phyloP scores from a whole-genome alignment of 30 jellyfish, hydroid and myxozoan species.

The Aurelia aurita complex sp. Pacific region DNA sequence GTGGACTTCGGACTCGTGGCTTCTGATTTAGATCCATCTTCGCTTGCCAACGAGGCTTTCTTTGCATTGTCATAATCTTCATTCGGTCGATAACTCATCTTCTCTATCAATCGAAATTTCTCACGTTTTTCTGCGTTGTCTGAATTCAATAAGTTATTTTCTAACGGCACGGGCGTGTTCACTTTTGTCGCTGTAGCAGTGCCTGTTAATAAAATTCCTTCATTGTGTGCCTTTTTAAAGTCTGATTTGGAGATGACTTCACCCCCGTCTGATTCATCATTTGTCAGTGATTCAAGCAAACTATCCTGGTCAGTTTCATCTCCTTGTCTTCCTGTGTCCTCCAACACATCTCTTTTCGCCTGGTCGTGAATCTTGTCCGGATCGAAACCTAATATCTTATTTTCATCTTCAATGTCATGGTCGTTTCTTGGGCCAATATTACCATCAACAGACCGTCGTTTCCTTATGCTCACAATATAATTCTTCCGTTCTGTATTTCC shows the following conservation, averaged over 20 bases:
- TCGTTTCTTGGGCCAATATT: conserved; percentile 2
- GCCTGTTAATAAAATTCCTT: conserved; percentile 8
- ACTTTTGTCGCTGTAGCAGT: conserved; percentile 28
- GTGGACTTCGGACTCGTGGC: not conserved
- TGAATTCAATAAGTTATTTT: not conserved
- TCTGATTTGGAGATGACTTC: conserved; percentile 13
- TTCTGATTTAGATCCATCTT: not conserved
- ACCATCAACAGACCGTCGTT: conserved; percentile 6
- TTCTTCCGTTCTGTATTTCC: conserved; percentile 23
- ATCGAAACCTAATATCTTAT: no score
- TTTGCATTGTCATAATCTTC: conserved; percentile 19
- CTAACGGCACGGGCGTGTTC: not conserved
- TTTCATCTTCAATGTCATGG: not conserved
- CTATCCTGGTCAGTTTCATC: conserved; percentile 44
- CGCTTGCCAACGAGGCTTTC: not conserved
- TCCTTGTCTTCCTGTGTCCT: conserved; percentile 25
- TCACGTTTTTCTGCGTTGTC: not conserved
- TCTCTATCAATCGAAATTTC: conserved; percentile 43
- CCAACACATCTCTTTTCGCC: conserved; percentile 39
- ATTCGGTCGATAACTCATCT: conserved; percentile 58
- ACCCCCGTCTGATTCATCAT: conserved; percentile 69
- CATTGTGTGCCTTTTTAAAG: not conserved
- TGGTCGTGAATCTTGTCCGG: no score
- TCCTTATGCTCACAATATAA: conserved; percentile 62
- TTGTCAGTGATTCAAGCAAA: conserved; percentile 53